Evolutionary conservation across 1,140 invertebrate species (phyloP).

Genomic region (Trachymyrmex cornetzi): DNA sequence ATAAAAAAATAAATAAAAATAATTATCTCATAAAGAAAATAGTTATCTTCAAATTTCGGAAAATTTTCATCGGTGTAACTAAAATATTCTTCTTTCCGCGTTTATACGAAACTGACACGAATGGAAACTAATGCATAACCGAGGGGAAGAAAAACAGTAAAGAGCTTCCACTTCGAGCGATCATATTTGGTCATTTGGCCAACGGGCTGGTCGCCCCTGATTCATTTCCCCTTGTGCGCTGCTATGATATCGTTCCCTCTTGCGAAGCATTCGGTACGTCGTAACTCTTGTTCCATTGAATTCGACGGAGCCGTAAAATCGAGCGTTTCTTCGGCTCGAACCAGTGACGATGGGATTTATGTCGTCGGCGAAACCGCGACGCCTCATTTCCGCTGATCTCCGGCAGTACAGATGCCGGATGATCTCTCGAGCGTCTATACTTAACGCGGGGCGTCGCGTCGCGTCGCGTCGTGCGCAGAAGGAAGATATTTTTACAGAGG

Average conservation of each 20-base stretch:
- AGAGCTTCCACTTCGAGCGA: constrained; percentile 49
- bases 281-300: constrained; percentile 80
- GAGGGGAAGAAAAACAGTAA: constrained; percentile 1
- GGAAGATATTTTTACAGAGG: constrained; percentile 25
- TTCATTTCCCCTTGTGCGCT: constrained; percentile 65
- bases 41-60: not conserved
- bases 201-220: constrained; percentile 66
- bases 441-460: constrained; percentile 4
- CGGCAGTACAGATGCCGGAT: constrained; percentile 20
- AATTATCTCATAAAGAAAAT: not conserved
- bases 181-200: constrained; percentile 74
- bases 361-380: constrained; percentile 58
- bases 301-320: constrained; percentile 77
- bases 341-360: constrained; percentile 73
- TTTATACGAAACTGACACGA: constrained; percentile 42
- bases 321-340: constrained; percentile 67
- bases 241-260: constrained; percentile 22
- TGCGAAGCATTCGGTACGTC: constrained; percentile 65
- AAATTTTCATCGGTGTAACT: constrained; percentile 12
- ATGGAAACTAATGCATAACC: constrained; percentile 54
- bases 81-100: not conserved
- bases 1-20: not conserved
- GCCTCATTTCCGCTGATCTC: constrained; percentile 70
- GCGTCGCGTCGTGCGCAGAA: not conserved
- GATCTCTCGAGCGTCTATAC: constrained; percentile 15